phyloP scores from a whole-genome alignment of 2,113 vertebrate genomes.

The Notarius quadriscutis region DNA sequence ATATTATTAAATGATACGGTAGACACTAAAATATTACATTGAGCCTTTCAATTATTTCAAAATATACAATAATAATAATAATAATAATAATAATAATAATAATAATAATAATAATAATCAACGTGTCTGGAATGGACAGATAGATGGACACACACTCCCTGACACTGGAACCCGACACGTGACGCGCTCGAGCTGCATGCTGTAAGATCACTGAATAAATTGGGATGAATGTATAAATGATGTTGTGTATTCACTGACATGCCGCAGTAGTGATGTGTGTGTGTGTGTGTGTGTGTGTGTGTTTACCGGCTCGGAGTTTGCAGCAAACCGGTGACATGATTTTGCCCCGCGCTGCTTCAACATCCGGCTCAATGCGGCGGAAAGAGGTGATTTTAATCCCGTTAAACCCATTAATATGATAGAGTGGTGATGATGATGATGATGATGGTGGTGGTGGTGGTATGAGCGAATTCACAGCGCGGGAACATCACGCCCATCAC shows the following conservation, averaged over 20 bases:
- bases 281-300: slow-evolving; percentile 13
- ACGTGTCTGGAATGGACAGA: neutral
- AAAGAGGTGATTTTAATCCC: neutral
- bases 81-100: too few relatives aligned
- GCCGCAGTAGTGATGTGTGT: neutral
- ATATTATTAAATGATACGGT: too few relatives aligned
- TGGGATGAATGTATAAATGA: too few relatives aligned
- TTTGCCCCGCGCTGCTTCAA: neutral
- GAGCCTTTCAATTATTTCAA: too few relatives aligned
- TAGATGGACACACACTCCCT: neutral
- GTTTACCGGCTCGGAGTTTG: slow-evolving; percentile 2
- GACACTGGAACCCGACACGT: neutral
- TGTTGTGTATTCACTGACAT: neutral
- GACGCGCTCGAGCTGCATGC: neutral
- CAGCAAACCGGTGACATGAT: neutral
- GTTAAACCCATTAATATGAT: neutral
- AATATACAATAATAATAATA: too few relatives aligned
- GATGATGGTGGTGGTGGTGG: too few relatives aligned
- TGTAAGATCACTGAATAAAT: neutral
- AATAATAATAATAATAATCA: neutral
- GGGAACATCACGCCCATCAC: slow-evolving; percentile 10
- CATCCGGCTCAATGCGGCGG: slow-evolving; percentile 11
- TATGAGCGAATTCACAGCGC: neutral
- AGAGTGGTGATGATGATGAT: neutral
- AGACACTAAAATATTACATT: too few relatives aligned